Evolutionary conservation across 1,140 invertebrate genomes (phyloP).

Genomic region (Akabosia matsudoensis): DNA sequence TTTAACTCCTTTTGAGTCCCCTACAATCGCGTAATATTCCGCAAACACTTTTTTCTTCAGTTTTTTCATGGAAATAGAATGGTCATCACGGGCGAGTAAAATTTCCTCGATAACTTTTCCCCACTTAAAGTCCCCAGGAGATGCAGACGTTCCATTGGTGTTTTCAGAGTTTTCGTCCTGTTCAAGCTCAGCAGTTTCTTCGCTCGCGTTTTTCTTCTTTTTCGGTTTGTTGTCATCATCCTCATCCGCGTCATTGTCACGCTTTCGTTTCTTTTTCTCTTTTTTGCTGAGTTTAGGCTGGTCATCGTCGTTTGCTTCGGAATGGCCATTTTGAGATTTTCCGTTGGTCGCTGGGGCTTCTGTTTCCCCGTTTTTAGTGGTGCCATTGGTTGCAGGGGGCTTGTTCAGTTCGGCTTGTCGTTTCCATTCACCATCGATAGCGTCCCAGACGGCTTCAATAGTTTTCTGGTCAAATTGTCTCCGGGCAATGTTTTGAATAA

Average conservation of each 20-base stretch:
- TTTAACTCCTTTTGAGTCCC: conserved; percentile 32
- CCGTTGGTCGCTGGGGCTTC: conserved; percentile 21
- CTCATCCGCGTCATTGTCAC: conserved; percentile 13
- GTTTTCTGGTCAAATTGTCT: conserved; percentile 47
- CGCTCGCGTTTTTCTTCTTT: conserved; percentile 40
- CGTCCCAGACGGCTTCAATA: conserved; percentile 49
- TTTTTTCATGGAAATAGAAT: conserved; percentile 23
- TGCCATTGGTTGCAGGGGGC: not conserved
- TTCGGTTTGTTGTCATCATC: conserved; percentile 18
- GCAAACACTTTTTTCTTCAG: conserved; percentile 36
- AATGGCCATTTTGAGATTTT: conserved; percentile 41
- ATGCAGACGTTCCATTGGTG: conserved; percentile 33
- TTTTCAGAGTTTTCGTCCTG: conserved; percentile 43
- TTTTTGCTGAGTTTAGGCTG: conserved; percentile 32
- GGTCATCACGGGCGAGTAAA: conserved; percentile 1
- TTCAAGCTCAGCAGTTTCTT: conserved; percentile 39
- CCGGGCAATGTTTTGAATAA: conserved; percentile 52
- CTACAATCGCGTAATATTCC: conserved; percentile 12
- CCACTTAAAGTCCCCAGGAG: not conserved
- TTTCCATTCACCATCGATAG: conserved; percentile 45
- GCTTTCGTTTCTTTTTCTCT: conserved; percentile 32
- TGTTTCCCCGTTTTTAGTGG: not conserved
- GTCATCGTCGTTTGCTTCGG: conserved; percentile 25
- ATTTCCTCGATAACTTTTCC: not conserved
- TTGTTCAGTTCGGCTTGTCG: conserved; percentile 20